These are phyloP conservation scores for Adelphocoris suturalis DNA, from an alignment of 2,888 invertebrate genomes.

Conservation along the genomic window DNA sequence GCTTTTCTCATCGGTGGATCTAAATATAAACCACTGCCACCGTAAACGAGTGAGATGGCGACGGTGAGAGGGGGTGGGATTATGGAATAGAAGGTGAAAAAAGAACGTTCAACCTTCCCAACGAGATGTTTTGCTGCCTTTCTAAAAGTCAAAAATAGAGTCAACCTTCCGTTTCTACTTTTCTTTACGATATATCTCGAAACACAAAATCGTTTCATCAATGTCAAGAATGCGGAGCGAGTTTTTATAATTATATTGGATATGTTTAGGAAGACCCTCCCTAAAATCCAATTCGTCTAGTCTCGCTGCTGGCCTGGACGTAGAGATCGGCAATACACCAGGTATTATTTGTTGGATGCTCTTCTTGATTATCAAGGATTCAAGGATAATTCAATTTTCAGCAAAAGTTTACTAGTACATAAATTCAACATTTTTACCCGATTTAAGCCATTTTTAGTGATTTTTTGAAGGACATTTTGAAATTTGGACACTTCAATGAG, in stretches of 20 bases:
- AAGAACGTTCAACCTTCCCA: constrained; percentile 21
- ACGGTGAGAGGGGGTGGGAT: not conserved
- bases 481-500: too few relatives aligned
- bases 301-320: too few relatives aligned
- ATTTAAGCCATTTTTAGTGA: too few relatives aligned
- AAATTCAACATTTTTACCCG: too few relatives aligned
- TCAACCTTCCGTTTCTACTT: constrained; percentile 26
- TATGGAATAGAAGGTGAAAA: constrained; percentile 20
- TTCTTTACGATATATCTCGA: not conserved
- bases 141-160: constrained; percentile 24
- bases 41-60: not conserved
- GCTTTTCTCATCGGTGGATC: constrained; percentile 29
- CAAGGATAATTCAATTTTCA: too few relatives aligned
- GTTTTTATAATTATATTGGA: not conserved
- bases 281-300: not conserved
- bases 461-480: too few relatives aligned
- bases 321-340: too few relatives aligned
- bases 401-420: too few relatives aligned
- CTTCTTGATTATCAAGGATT: too few relatives aligned
- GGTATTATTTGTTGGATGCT: too few relatives aligned
- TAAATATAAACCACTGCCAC: constrained; percentile 4
- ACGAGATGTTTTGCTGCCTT: constrained; percentile 16
- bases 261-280: not conserved
- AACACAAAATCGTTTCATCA: constrained; percentile 3
- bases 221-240: not conserved